These are phyloP conservation scores for Epistrophella euchroma DNA, from an alignment of 2,888 invertebrate genomes.

Conservation along the genomic window DNA sequence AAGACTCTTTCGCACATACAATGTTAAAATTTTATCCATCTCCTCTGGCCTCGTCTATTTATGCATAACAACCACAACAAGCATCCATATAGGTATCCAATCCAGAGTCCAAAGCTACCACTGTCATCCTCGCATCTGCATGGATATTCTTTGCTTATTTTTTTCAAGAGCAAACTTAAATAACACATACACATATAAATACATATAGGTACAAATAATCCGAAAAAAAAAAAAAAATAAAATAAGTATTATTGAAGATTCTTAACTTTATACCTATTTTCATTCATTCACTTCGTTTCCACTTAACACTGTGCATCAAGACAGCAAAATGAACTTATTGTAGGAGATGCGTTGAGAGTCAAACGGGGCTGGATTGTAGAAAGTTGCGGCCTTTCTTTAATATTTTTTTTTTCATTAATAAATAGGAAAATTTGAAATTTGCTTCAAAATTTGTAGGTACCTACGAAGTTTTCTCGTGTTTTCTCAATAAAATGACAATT, in stretches of 20 bases:
- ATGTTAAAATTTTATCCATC: background rate
- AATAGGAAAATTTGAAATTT: too few species aligned
- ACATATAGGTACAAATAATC: background rate
- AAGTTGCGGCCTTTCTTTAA: background rate
- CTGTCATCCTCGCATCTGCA: slow-evolving; percentile 2
- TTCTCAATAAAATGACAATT: too few species aligned
- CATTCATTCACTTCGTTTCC: slow-evolving; percentile 5
- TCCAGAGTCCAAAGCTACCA: background rate
- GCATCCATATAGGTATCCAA: background rate
- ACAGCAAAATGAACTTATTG: slow-evolving; percentile 1
- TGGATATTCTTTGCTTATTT: background rate
- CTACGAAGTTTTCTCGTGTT: too few species aligned
- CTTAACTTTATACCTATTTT: slow-evolving; percentile 1
- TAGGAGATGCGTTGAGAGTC: background rate
- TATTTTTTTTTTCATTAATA: too few species aligned
- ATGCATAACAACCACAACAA: background rate
- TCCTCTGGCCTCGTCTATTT: slow-evolving; percentile 2
- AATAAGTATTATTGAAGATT: slow-evolving; percentile 4
- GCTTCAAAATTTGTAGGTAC: too few species aligned
- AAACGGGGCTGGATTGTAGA: background rate
- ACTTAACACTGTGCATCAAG: slow-evolving; percentile 4
- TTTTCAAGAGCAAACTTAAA: background rate
- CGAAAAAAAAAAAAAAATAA: background rate
- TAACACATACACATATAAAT: background rate
- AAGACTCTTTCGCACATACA: background rate